A percentile compares a stretch with the other conserved stretches of the same genome.
Evolutionary conservation across 2,797 vertebrate genomes (phyloP).

Genomic region (Numenius phaeopus): DNA sequence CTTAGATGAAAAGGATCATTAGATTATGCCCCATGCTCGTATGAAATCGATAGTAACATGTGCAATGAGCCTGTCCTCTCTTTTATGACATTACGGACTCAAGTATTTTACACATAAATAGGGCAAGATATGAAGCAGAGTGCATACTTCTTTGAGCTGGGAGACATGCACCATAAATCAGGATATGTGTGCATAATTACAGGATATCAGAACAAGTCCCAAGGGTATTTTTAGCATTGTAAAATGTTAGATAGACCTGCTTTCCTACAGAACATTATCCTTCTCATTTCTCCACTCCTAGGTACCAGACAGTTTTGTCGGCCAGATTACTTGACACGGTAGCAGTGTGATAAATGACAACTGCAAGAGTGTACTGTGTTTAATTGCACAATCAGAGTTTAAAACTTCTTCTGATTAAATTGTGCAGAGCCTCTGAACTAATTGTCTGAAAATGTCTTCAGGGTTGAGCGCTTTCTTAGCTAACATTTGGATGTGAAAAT

Average conservation of each 20-base stretch:
- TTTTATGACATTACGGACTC: slow-evolving; percentile 74
- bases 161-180: slow-evolving; percentile 76
- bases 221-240: slow-evolving; percentile 56
- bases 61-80: slow-evolving; percentile 73
- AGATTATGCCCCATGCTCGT: slow-evolving; percentile 50
- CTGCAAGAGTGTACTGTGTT: slow-evolving; percentile 23
- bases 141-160: slow-evolving; percentile 64
- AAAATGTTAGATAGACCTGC: slow-evolving; percentile 41
- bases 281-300: slow-evolving; percentile 39
- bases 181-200: slow-evolving; percentile 74
- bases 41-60: slow-evolving; percentile 66
- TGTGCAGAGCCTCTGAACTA: slow-evolving; percentile 33
- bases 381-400: slow-evolving; percentile 59
- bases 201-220: slow-evolving; percentile 63
- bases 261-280: slow-evolving; percentile 57
- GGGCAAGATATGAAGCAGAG: slow-evolving; percentile 56
- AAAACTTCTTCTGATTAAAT: slow-evolving; percentile 60
- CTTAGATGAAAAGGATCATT: slow-evolving; percentile 69
- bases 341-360: slow-evolving; percentile 45
- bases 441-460: slow-evolving; percentile 37
- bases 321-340: background rate
- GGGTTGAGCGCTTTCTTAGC: slow-evolving; percentile 15
- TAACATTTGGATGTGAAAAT: background rate
- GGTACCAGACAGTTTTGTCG: slow-evolving; percentile 18
- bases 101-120: slow-evolving; percentile 72